Conservation (phyloP, 2,888 invertebrate genomes). For the Acleris laterana region DNA sequence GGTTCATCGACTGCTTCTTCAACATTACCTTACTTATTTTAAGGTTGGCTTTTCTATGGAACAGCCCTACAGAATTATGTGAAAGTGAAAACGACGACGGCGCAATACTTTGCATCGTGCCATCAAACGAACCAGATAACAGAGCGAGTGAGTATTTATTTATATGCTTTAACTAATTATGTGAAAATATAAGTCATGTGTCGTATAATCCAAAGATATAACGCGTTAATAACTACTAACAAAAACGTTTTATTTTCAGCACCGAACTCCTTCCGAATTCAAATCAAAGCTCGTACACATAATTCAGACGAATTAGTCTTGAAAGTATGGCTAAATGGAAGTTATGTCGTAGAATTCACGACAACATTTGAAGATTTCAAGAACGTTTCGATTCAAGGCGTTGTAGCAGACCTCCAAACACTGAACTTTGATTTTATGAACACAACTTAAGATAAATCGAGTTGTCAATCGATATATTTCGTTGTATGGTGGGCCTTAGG, state of each 20-base stretch:
- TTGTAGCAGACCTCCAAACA: conserved; percentile 12
- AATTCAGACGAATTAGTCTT: conserved; percentile 3
- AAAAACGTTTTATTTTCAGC: conserved; percentile 5
- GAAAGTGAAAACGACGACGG: conserved; percentile 3
- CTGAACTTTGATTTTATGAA: conserved; percentile 20
- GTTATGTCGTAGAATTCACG: neutral
- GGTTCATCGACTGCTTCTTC: too few species aligned
- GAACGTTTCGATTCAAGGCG: conserved; percentile 23
- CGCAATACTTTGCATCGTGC: conserved; percentile 22
- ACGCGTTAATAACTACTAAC: too few species aligned
- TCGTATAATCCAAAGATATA: too few species aligned
- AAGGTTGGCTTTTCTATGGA: conserved; percentile 10
- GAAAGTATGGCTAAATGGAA: conserved; percentile 8
- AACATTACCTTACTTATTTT: neutral
- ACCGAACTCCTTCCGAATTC: neutral
- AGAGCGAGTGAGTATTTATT: conserved; percentile 10
- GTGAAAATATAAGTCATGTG: too few species aligned
- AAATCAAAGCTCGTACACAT: neutral
- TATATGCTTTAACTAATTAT: too few species aligned
- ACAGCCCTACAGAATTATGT: neutral
- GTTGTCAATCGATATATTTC: too few species aligned
- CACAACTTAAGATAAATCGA: neutral
- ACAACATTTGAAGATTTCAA: conserved; percentile 10
- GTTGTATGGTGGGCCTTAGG: too few species aligned
- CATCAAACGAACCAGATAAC: neutral